Base-by-base conservation (phyloP, 30 jellyfish, hydroid and myxozoan species). In the Haliclystus octoradiatus region DNA sequence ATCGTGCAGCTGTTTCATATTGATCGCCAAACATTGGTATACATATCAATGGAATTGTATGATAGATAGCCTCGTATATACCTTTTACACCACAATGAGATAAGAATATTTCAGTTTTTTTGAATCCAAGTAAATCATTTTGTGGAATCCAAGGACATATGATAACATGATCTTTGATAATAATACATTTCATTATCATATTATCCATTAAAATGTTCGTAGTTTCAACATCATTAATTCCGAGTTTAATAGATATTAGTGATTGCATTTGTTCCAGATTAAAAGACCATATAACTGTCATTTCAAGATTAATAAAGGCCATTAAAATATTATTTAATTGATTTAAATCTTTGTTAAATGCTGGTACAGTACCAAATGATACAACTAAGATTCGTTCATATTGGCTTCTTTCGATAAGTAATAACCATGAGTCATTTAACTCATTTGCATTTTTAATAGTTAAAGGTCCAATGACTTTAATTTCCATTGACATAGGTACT, bases 1-100 rank as follows among this genome's bases (percentile, higher is more conserved):
- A 67, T 5, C 81, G 81, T 24, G 79, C 89, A 0, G 89, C 89
- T 15, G 19, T 53, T 22, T 76, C 80, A 30, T 49, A 76, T 19
- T 76, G 89, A 50, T 76, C 89, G 12, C 89, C 89, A 67, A 76
- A 76, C 53, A 76, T 46, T 35, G 89, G 89, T 24, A 66, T 13
- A 30, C 89, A 76, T 2, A 76, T 27, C 50, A 52, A 1, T 14
- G 34, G 67, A 14, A 25, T 34, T 2, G 14, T 51, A 62, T 76
- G 89, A 29, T 76, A 76, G 22, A 76, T 34, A 3, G 89, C 80
- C 50, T 76, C 89, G 81, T 76, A 76, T 30, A 76, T 34, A 30
- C 80, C 51, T 22, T 76, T 76, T 2, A 34, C 31, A 2, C 89
- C 89, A 67, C 89, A 76, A 35, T 76, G 89, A 13, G 75, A 25